These are phyloP conservation scores for Anarrhichthys ocellatus DNA, from an alignment of 2,113 vertebrate species.

Conservation along the genomic window DNA sequence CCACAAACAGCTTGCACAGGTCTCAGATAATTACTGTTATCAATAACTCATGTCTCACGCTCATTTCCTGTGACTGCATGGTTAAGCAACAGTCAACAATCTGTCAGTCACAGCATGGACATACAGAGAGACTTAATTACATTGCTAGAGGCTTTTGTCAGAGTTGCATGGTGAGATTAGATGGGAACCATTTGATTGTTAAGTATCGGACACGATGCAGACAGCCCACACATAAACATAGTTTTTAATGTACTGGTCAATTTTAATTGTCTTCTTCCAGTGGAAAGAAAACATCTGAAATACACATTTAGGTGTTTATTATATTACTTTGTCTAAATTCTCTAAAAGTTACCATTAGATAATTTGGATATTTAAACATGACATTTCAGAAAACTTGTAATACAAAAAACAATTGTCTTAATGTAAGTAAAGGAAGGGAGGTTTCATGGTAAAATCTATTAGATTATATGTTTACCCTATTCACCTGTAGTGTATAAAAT, in stretches of 20 bases:
- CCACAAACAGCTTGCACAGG: conserved; percentile 34
- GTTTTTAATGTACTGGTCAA: not conserved
- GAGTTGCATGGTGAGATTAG: conserved; percentile 13
- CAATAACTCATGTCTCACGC: conserved; percentile 42
- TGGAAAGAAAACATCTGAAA: not conserved
- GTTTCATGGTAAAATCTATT: not conserved
- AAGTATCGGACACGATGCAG: conserved; percentile 9
- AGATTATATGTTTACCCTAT: no score
- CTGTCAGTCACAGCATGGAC: conserved; percentile 39
- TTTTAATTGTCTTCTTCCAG: not conserved
- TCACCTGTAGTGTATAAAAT: no score
- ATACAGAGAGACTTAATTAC: conserved; percentile 42
- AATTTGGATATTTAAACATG: no score
- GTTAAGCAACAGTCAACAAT: conserved; percentile 51
- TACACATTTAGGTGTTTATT: not conserved
- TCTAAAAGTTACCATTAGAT: not conserved
- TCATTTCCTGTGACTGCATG: conserved; percentile 45
- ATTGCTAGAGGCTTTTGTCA: conserved; percentile 27
- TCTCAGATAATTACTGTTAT: conserved; percentile 55
- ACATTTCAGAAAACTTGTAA: no score
- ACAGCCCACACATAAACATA: no score
- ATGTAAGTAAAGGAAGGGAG: not conserved
- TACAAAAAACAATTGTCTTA: not conserved
- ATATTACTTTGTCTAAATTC: not conserved
- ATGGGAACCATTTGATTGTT: conserved; percentile 23